Evolutionary conservation across 2,113 vertebrate genomes (phyloP).

Genomic region (Saccopteryx bilineata): DNA sequence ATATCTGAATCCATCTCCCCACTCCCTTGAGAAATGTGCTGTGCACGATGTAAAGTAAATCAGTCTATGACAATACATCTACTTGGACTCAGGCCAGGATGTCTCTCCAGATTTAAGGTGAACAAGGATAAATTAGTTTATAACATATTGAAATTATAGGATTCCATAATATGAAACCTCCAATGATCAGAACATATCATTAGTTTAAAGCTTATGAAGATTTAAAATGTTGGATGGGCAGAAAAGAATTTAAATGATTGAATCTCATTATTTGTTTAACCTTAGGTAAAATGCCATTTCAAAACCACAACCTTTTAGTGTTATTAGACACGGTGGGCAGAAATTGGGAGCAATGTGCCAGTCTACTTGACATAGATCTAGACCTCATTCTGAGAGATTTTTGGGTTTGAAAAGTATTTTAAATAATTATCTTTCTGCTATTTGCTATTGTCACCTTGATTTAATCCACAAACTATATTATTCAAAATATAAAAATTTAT

Average conservation of each 20-base stretch:
- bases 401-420: constrained; percentile 11
- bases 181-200: neutral
- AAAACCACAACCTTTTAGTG: neutral
- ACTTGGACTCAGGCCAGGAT: neutral
- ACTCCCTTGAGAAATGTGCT: neutral
- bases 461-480: neutral
- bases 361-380: neutral
- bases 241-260: constrained; percentile 34
- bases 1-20: neutral
- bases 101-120: neutral
- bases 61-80: neutral
- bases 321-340: neutral
- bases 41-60: neutral
- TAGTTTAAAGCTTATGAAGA: constrained; percentile 36
- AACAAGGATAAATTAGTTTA: constrained; percentile 28
- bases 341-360: neutral
- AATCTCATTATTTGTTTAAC: neutral
- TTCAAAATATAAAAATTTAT: constrained; percentile 13
- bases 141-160: constrained; percentile 14
- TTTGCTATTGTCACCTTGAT: neutral
- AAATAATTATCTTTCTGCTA: neutral
- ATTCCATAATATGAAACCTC: constrained; percentile 31
- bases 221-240: neutral
- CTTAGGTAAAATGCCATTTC: constrained; percentile 16
- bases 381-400: constrained; percentile 3